Evolutionary conservation across 2,113 vertebrate genomes (phyloP), one percentile per base, ranked within the genome.

Genomic region (Seriola aureovittata): DNA sequence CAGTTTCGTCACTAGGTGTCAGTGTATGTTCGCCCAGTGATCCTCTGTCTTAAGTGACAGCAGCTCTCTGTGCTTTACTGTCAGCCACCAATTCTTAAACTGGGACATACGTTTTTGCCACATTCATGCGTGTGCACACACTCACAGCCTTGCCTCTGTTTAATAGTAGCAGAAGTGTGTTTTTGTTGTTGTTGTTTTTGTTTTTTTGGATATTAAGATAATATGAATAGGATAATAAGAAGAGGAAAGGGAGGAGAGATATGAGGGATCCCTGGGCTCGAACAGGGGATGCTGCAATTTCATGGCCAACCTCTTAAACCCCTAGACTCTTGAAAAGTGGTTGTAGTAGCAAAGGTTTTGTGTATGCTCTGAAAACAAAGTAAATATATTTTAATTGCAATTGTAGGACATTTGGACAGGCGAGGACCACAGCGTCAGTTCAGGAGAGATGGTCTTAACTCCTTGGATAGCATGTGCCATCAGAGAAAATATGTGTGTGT

Each of bases 1-100:
- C 38, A 4, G 6, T 29, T 12, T 12, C 11, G 36, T 87, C 94
- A 91, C 84, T 78, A 92, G 92, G 62, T 80, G 91, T 85, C 93
- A 88, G 85, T 86, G 52, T 65, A 46, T 29, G 21, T 54, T 73
- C 16, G 17, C 38, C 8, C 4, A 67, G 38, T 19, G 32, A 63
- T 57, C 2, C 0, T 25, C 10, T 8, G 16, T 38, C 54, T 38
- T 29, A 9, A 17, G 6, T 58, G 3, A 57, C 38, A 21, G 29
- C 67, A n/a, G 13, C n/a, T 17, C 25, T 40, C 7, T 11, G 17
- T 60, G 23, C 55, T 1, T 21, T n/a, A 8, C 21, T 10, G 52
- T 1, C 21, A 9, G 10, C 0, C 0, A 25, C 36, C 40, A 63
- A 25, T 4, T 48, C 5, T 21, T 44, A 48, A 48, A 48, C 44